Evolutionary conservation across 2,888 invertebrate genomes (phyloP).

Genomic region (Amphipoea oculea): DNA sequence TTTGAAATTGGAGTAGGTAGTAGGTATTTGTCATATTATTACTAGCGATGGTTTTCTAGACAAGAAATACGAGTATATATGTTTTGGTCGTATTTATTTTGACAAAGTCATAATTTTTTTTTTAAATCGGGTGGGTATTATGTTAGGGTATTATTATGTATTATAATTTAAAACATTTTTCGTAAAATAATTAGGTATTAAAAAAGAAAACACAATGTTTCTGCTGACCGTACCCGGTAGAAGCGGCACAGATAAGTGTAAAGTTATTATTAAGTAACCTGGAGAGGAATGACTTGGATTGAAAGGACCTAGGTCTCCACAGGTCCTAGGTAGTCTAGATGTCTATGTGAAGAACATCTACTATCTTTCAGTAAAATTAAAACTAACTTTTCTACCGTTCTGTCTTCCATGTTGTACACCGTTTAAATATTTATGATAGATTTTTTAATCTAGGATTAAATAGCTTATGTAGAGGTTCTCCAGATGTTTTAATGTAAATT

Average conservation of each 20-base stretch:
- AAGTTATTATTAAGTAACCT: constrained; percentile 68
- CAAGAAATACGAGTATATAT: too few relatives aligned
- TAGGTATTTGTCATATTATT: too few relatives aligned
- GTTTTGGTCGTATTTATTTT: too few relatives aligned
- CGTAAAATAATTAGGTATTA: neutral
- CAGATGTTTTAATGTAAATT: too few relatives aligned
- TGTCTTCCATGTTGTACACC: too few relatives aligned
- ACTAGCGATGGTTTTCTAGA: too few relatives aligned
- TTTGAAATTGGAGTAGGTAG: too few relatives aligned
- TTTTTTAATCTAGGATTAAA: neutral
- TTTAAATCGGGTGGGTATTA: too few relatives aligned
- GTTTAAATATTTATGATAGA: neutral
- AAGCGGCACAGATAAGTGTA: constrained; percentile 65
- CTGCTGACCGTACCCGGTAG: constrained; percentile 51
- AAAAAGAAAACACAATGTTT: constrained; percentile 2
- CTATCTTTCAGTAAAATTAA: neutral
- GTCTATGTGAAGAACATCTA: neutral
- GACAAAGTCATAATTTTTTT: too few relatives aligned
- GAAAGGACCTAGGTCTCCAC: constrained; percentile 51
- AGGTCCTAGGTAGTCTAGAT: constrained; percentile 27
- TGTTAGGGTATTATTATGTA: too few relatives aligned
- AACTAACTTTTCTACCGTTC: neutral
- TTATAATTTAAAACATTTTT: too few relatives aligned
- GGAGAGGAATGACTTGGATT: constrained; percentile 63
- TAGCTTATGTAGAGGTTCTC: too few relatives aligned